Conservation (phyloP, 2,888 invertebrate genomes). For the Troides aeacus region DNA sequence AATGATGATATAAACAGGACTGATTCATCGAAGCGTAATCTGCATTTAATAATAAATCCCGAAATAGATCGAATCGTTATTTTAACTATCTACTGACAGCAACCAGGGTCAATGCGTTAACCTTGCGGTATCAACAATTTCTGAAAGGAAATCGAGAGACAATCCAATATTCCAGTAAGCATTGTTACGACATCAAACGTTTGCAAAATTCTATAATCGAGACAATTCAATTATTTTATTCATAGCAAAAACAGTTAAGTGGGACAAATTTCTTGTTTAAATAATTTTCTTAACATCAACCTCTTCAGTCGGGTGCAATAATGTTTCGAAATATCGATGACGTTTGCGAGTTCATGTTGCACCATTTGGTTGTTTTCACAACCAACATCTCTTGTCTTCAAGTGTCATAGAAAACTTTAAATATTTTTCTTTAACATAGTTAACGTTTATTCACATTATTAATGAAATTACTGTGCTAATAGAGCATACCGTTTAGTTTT, state of each 20-base stretch:
- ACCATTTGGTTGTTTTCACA: neutral
- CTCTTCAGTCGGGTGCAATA: conserved; percentile 19
- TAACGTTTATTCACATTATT: neutral
- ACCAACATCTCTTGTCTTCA: neutral
- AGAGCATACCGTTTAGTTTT: neutral
- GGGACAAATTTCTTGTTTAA: conserved; percentile 18
- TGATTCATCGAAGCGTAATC: conserved; percentile 16
- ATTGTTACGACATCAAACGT: conserved; percentile 29
- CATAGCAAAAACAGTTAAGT: conserved; percentile 13
- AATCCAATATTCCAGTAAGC: conserved; percentile 32
- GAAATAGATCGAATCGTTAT: conserved; percentile 19
- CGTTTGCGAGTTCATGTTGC: conserved; percentile 12
- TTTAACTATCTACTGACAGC: conserved; percentile 16
- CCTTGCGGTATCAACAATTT: conserved; percentile 33
- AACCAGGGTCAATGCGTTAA: conserved; percentile 31
- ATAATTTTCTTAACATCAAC: conserved; percentile 10
- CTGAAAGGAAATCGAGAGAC: conserved; percentile 35
- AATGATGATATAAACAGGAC: neutral
- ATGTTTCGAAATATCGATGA: conserved; percentile 21
- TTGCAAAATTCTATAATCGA: conserved; percentile 26
- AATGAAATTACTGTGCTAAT: neutral
- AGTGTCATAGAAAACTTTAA: neutral
- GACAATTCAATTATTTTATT: conserved; percentile 19
- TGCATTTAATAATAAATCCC: conserved; percentile 20
- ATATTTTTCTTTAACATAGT: neutral